phyloP scores from a whole-genome alignment of 2,888 invertebrate genomes.

The Apodemia duryi region DNA sequence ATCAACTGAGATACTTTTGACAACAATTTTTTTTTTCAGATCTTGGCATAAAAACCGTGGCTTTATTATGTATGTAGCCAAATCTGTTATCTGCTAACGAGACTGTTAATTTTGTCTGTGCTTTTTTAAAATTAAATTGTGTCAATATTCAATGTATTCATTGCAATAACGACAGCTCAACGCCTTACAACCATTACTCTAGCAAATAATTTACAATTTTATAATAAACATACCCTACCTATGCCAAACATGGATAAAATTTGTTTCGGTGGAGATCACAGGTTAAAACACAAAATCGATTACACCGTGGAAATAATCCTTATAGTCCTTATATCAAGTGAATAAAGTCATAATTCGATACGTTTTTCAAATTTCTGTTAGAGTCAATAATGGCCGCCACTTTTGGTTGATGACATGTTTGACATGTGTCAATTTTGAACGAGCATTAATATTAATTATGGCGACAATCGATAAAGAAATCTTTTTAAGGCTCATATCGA shows the following conservation, averaged over 20 bases:
- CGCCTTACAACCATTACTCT: background rate
- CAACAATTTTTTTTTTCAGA: too few species aligned
- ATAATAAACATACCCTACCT: background rate
- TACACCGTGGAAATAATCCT: slow-evolving; percentile 9
- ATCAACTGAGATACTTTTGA: too few species aligned
- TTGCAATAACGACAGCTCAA: background rate
- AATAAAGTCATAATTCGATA: slow-evolving; percentile 24
- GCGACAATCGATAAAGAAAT: slow-evolving; percentile 18
- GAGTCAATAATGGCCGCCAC: slow-evolving; percentile 16
- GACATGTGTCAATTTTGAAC: slow-evolving; percentile 60
- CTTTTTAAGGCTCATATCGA: slow-evolving; percentile 8
- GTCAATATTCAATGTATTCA: too few species aligned
- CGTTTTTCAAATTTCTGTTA: background rate
- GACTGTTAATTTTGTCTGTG: too few species aligned
- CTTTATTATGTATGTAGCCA: too few species aligned
- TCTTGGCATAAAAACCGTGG: too few species aligned
- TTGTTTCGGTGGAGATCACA: slow-evolving; percentile 37
- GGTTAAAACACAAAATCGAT: slow-evolving; percentile 7
- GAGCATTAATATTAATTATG: slow-evolving; percentile 61
- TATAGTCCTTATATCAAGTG: slow-evolving; percentile 7
- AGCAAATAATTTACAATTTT: background rate
- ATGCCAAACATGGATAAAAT: slow-evolving; percentile 17
- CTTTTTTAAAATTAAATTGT: too few species aligned
- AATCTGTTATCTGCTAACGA: too few species aligned
- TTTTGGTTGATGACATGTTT: slow-evolving; percentile 43